Evolutionary conservation across 2,113 vertebrate genomes (phyloP), one percentile per base, ranked within the genome.

Genomic region (Hippocampus comes): DNA sequence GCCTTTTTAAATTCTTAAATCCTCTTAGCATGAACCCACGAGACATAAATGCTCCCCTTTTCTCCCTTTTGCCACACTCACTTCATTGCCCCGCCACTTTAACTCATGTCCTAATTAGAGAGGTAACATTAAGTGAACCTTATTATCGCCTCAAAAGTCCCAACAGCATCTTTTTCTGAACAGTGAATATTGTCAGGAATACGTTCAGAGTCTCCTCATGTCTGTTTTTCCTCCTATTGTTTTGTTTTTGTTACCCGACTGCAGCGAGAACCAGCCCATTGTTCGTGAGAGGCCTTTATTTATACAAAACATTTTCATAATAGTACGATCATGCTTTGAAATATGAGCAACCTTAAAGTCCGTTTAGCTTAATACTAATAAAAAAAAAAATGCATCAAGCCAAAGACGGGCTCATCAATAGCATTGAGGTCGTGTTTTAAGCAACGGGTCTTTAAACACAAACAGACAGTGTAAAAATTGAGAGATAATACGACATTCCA

Each of bases 81-180:
- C 72, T 76, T 34, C 41, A 15, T 48, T 66, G 42, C 20, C n/a
- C 6, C 68, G 56, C 51, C 77, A 78, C 77, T 83, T 85, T 82
- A 83, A 86, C 68, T 78, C 69, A 79, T 80, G 75, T 79, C 75
- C 74, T 68, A 75, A 76, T 73, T 80, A 77, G 80, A 70, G 60
- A 71, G 55, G 53, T 57, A 70, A 76, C 72, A 79, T 68, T 70
- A 79, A 80, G 79, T 76, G 68, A 64, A 65, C 76, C 72, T 68
- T 77, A 70, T 70, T 63, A 71, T 79, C 67, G 38, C 43, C 43
- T 42, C 71, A 65, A 69, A 49, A 5, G 14, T 23, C 42, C 42
- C 43, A 18, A 30, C 18, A 18, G 43, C 55, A 41, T 59, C 63
- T 72, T 71, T 43, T 68, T 41, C 27, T 65, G 70, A 75, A 77